Percentiles rank a stretch among this genome's conserved stretches.
These are phyloP conservation scores for Leptodactylus fallax DNA, from an alignment of 2,797 vertebrate species.

Conservation along the genomic window DNA sequence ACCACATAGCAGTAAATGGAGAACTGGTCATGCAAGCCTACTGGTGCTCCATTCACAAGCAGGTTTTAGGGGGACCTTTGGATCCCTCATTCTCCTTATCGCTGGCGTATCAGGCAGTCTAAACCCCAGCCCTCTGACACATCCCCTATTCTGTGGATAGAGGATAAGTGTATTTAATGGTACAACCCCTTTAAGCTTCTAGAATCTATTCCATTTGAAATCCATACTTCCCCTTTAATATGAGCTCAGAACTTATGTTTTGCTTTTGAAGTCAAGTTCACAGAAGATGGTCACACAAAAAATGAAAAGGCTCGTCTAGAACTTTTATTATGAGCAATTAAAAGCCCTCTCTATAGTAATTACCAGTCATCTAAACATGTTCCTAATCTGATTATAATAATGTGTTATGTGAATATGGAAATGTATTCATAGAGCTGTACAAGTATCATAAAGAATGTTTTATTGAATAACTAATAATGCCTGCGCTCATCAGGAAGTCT, in stretches of 20 bases:
- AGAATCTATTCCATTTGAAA: no score
- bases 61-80: no score
- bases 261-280: neutral
- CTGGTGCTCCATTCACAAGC: no score
- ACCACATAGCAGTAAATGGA: no score
- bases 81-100: no score
- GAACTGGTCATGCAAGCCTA: no score
- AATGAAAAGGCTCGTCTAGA: neutral
- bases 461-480: constrained; percentile 38
- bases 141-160: no score
- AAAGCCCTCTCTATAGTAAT: constrained; percentile 33
- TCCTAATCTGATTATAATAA: constrained; percentile 40
- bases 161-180: no score
- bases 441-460: constrained; percentile 28
- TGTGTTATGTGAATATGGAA: constrained; percentile 34
- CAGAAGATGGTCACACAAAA: neutral
- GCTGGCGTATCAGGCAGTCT: no score
- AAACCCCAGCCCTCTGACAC: no score
- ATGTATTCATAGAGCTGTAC: constrained; percentile 39
- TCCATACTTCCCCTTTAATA: neutral
- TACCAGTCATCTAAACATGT: constrained; percentile 43
- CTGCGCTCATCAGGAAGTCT: neutral
- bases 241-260: neutral
- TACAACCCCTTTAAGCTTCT: no score
- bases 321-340: constrained; percentile 32